Base-by-base conservation (phyloP, 2,113 vertebrate species). In the Cryptotis parvus region DNA sequence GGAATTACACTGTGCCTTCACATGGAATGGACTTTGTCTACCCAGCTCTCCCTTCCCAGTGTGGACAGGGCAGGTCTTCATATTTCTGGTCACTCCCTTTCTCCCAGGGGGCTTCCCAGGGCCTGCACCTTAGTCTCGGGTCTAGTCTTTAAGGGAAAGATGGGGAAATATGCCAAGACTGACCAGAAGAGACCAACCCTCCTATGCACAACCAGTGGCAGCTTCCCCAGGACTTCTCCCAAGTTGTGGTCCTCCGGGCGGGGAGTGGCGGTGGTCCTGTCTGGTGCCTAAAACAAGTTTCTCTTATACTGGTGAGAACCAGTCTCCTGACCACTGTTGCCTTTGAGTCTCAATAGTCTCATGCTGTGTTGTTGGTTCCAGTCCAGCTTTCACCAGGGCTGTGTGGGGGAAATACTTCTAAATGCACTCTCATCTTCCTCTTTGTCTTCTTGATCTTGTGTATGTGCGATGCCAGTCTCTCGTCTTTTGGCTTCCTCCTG, bases 1-100 rank as follows among this genome's bases (percentile, higher is more conserved):
- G 95, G 90, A 96, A 95, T 93, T 91, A 91, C 65, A 90, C 63
- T 89, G 96, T 97, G 96, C 96, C 96, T 97, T 97, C 63, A 83
- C 72, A 41, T 41, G 85, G 68, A 82, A 83, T 39, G 81, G 88
- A 73, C 65, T 94, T 75, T 15, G 1, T 93, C 58, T 84, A 49
- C 65, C 29, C 49, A 88, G 91, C 41, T 81, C 75, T 91, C 24
- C 49, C 91, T 91, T 87, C 49, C 49, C n/a, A 73, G 87, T 78
- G 55, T 86, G 77, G 89, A 73, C 84, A 87, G 89, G 39, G 72
- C 52, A 92, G 63, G 65, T 69, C 75, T 93, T 92, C 61, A 70
- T 92, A 89, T 91, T 93, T 91, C 43, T 91, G 66, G 81, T 76
- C 72, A 93, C 75, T 75, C 80, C n/a, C 90, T 27, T 92, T 90